These are phyloP conservation scores for Pristionchus maxplancki DNA, from an alignment of 2,888 invertebrate species.

Conservation along the genomic window DNA sequence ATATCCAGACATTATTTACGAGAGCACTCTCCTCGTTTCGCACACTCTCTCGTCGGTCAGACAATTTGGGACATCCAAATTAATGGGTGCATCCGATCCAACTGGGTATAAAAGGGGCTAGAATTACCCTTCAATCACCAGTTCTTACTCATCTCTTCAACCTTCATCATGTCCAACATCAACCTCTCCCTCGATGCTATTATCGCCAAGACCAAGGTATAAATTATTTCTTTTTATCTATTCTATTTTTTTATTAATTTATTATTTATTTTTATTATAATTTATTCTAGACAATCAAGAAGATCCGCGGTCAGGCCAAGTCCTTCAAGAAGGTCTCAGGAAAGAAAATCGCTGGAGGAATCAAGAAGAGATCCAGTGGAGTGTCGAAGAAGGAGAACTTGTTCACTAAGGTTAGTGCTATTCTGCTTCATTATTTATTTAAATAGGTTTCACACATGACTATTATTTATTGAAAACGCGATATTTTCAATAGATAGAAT, in stretches of 20 bases:
- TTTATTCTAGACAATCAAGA: background rate
- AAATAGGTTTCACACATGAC: background rate
- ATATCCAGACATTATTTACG: background rate
- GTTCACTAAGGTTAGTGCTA: background rate
- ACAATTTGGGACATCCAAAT: background rate
- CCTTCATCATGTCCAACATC: slow-evolving; percentile 10
- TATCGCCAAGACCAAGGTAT: slow-evolving; percentile 14
- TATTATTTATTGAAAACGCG: too few species aligned
- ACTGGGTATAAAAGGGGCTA: too few species aligned
- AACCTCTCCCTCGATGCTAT: slow-evolving; percentile 39
- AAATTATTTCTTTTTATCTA: too few species aligned
- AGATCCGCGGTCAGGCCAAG: background rate
- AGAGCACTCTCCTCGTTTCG: too few species aligned
- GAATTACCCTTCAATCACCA: too few species aligned
- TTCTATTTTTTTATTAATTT: background rate
- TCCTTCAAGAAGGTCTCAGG: slow-evolving; percentile 24
- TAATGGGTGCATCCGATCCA: background rate
- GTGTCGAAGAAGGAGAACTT: background rate
- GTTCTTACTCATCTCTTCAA: too few species aligned
- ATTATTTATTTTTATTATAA: background rate
- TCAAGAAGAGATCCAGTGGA: background rate
- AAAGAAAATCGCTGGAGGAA: background rate
- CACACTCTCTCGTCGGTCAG: background rate
- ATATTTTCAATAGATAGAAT: too few species aligned
- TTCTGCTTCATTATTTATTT: background rate